Evolutionary conservation across 2,113 vertebrate species (phyloP).

Genomic region (Oncorhynchus mykiss): DNA sequence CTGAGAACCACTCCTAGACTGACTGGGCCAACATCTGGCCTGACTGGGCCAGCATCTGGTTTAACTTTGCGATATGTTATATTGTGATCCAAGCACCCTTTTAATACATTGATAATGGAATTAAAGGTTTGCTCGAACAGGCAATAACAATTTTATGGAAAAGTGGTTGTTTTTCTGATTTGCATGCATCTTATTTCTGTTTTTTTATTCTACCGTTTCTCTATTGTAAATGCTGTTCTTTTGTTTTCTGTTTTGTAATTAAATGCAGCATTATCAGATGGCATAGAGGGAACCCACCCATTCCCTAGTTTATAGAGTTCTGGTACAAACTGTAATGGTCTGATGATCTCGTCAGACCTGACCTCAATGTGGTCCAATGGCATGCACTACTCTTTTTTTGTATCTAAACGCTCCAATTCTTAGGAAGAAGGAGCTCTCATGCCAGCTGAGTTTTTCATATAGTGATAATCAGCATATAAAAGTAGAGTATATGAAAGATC

Average conservation of each 20-base stretch:
- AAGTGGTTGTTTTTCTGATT: conserved; percentile 43
- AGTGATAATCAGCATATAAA: too few relatives aligned
- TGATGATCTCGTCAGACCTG: conserved; percentile 30
- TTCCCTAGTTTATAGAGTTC: conserved; percentile 11
- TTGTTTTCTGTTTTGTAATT: conserved; percentile 26
- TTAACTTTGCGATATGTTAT: conserved; percentile 70
- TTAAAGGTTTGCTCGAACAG: conserved; percentile 77
- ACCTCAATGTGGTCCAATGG: conserved; percentile 14
- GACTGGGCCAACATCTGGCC: conserved; percentile 49
- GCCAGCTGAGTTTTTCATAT: background rate
- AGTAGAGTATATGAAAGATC: too few relatives aligned
- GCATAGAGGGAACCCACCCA: conserved; percentile 32
- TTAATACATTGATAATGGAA: conserved; percentile 74
- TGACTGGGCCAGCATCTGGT: conserved; percentile 66
- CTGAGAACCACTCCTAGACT: conserved; percentile 42
- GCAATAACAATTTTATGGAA: conserved; percentile 62
- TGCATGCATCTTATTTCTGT: conserved; percentile 14
- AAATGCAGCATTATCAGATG: conserved; percentile 47
- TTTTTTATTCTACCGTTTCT: background rate
- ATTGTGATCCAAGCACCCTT: conserved; percentile 69
- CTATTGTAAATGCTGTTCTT: conserved; percentile 42
- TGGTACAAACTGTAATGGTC: background rate
- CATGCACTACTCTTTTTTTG: background rate
- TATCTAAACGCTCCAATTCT: background rate
- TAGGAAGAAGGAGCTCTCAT: background rate